Conservation (phyloP, 92 coral and sea anemone genomes). For the Epizoanthus ramosus region DNA sequence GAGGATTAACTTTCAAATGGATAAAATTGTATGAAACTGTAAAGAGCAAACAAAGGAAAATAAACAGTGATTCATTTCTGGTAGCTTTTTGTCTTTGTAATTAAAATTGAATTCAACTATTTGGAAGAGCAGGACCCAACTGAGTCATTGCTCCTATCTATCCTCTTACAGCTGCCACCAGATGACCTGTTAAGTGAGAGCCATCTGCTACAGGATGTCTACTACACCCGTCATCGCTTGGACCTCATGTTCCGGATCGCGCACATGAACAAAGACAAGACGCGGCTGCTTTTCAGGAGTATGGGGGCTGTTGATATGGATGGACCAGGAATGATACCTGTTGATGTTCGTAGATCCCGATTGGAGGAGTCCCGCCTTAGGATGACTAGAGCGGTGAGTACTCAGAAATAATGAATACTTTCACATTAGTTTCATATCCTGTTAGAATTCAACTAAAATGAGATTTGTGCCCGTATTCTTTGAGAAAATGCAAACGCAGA, state of each 20-base stretch:
- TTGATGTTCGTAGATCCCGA: conserved; percentile 19
- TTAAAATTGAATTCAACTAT: no score
- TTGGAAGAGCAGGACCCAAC: no score
- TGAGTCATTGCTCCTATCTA: neutral
- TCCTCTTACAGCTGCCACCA: conserved; percentile 58
- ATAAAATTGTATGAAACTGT: no score
- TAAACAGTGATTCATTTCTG: no score
- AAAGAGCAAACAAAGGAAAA: no score
- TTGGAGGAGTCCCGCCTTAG: conserved; percentile 25
- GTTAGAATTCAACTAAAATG: no score
- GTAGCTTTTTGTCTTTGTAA: no score
- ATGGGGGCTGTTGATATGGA: conserved; percentile 73
- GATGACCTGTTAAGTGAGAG: conserved; percentile 89
- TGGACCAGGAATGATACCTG: conserved; percentile 21
- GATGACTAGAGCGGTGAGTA: conserved; percentile 11
- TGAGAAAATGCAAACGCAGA: no score
- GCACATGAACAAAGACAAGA: conserved; percentile 93
- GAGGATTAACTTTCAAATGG: no score
- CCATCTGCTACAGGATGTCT: conserved; percentile 82
- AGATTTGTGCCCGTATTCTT: no score
- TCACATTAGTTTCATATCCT: no score
- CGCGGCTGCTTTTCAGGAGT: conserved; percentile 78
- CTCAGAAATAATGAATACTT: no score
- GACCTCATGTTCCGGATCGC: conserved; percentile 97
- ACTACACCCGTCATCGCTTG: conserved; percentile 86